Conservation (phyloP, 2,113 vertebrate genomes). For the Esox niger region DNA sequence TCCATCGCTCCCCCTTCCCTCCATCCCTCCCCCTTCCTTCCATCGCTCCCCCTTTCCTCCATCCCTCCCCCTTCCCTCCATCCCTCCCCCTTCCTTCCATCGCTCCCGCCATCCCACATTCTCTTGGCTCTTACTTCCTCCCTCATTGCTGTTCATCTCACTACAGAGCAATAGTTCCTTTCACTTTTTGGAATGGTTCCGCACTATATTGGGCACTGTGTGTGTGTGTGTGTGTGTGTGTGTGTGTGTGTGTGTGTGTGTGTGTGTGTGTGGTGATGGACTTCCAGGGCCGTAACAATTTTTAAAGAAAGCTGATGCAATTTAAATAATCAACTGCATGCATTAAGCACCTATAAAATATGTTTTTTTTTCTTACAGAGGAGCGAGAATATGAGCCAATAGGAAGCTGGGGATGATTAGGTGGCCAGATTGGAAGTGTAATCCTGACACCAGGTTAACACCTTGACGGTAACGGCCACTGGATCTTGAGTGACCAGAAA, state of each 20-base stretch:
- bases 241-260: conserved; percentile 63
- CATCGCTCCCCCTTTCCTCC: conserved; percentile 10
- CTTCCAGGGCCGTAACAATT: too few relatives aligned
- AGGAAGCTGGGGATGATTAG: too few relatives aligned
- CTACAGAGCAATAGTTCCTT: not conserved
- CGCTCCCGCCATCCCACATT: not conserved
- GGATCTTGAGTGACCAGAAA: too few relatives aligned
- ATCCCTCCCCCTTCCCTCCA: conserved; percentile 9
- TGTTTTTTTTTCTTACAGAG: too few relatives aligned
- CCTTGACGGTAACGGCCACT: too few relatives aligned
- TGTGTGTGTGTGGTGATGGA: conserved; percentile 55
- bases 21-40: not conserved
- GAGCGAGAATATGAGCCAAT: too few relatives aligned
- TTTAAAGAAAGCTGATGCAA: too few relatives aligned
- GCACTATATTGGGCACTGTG: not conserved
- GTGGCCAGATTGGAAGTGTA: too few relatives aligned
- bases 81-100: conserved; percentile 14
- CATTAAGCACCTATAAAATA: too few relatives aligned
- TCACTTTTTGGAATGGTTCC: not conserved
- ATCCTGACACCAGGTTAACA: too few relatives aligned
- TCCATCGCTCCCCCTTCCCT: not conserved
- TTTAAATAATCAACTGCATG: too few relatives aligned
- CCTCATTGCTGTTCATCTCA: not conserved
- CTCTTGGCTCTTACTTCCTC: not conserved
- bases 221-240: conserved; percentile 64